Base-by-base conservation (phyloP, 2,888 invertebrate species). In the Dryococelus australis region DNA sequence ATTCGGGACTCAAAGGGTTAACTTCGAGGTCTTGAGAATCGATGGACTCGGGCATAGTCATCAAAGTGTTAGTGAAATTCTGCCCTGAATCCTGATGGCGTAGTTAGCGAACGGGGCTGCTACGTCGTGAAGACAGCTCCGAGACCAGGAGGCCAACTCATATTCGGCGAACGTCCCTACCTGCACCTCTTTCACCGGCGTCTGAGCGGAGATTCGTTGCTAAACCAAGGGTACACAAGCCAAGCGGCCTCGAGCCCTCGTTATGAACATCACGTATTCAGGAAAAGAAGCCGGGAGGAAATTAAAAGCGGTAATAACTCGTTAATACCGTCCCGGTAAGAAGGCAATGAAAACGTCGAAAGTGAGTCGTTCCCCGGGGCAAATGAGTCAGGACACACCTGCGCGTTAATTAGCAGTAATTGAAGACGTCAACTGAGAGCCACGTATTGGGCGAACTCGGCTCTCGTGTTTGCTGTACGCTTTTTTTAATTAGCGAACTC, bases 351-450 rank as follows among this genome's bases (percentile, higher is more conserved):
- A 65, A 65, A 12, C 20, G 1, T 65, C 24, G 65, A 65, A 65
- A 65, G 65, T n/a, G 65, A 65, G 65, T 65, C n/a, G 65, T 65
- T n/a, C 65, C 65, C 8, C n/a, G 65, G n/a, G 16, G 65, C n/a
- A 65, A 65, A 65, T 65, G 65, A 65, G 65, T 16, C 65, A 65
- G 65, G 65, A 65, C 65, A 65, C 65, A 65, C 65, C 65, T 65
- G 65, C 65, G 65, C n/a, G 65, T 16, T 65, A 65, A 65, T 65
- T 20, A 65, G 65, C 20, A 65, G 65, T 65, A 65, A 65, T 65
- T 65, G 65, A n/a, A 65, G n/a, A 24, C 6, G 65, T 65, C 65
- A 65, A 65, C 65, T 3, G 65, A 65, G 65, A 65, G n/a, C 65
- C n/a, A 47, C 47, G 65, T n/a, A 2, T 20, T 9, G n/a, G 65